phyloP scores from a whole-genome alignment of 2,888 invertebrate species.

The Agrotis exclamationis region DNA sequence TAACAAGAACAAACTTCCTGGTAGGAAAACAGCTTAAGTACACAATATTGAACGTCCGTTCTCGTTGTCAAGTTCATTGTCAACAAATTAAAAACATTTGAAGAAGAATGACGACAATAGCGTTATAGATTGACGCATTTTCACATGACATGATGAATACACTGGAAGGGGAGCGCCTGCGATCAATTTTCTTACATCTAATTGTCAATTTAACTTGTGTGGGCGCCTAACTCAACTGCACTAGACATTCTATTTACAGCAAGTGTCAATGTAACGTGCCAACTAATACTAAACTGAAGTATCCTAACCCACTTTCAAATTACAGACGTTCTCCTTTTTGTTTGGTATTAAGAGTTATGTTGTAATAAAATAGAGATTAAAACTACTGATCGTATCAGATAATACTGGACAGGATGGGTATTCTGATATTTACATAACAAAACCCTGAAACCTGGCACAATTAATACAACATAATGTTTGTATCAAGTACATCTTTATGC shows the following conservation, averaged over 20 bases:
- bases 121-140: constrained; percentile 51
- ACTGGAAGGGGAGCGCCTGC: constrained; percentile 17
- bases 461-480: constrained; percentile 27
- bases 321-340: constrained; percentile 47
- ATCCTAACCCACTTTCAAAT: constrained; percentile 74
- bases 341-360: constrained; percentile 34
- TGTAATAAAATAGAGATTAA: constrained; percentile 12
- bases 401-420: constrained; percentile 31
- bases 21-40: constrained; percentile 23
- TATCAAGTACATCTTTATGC: constrained; percentile 42
- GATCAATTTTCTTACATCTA: constrained; percentile 54
- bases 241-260: constrained; percentile 82
- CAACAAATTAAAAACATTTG: constrained; percentile 61
- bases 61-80: constrained; percentile 59
- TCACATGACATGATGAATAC: constrained; percentile 29
- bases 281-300: constrained; percentile 79
- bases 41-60: constrained; percentile 39
- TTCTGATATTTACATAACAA: constrained; percentile 49
- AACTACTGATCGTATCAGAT: constrained; percentile 32
- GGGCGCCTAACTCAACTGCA: constrained; percentile 71
- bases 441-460: constrained; percentile 39
- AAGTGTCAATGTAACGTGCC: constrained; percentile 84
- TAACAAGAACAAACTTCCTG: constrained; percentile 35
- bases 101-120: constrained; percentile 56
- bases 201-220: constrained; percentile 63